Percentiles rank a stretch among this genome's conserved stretches.
These are phyloP conservation scores for Artemia sinica DNA, from an alignment of 2,888 invertebrate genomes.

Conservation along the genomic window DNA sequence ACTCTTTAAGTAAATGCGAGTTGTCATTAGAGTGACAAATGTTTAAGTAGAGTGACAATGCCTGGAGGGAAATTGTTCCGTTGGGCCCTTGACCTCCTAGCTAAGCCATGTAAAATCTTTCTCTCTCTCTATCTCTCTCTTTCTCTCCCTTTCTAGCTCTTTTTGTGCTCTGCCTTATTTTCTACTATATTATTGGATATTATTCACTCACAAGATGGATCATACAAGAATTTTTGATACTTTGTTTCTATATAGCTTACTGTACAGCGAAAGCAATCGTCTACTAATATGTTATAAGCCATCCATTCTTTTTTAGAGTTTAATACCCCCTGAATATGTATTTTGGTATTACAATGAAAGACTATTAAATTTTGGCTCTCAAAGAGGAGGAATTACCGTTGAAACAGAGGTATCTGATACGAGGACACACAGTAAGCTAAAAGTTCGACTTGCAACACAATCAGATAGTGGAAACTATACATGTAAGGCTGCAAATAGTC, in stretches of 20 bases:
- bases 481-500: conserved; percentile 31
- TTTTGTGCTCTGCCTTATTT: no score
- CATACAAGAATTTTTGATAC: not conserved
- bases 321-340: conserved; percentile 34
- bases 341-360: conserved; percentile 36
- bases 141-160: no score
- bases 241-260: not conserved
- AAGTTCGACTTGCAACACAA: conserved; percentile 32
- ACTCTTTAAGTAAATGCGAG: no score
- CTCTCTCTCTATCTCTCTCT: no score
- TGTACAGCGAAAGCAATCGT: no score
- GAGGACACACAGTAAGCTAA: conserved; percentile 32
- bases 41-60: no score
- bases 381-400: conserved; percentile 32
- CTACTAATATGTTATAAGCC: no score
- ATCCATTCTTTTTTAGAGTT: conserved; percentile 29
- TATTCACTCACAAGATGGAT: not conserved
- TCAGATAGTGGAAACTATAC: conserved; percentile 30
- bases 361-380: conserved; percentile 35
- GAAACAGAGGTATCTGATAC: conserved; percentile 30
- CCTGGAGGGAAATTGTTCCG: no score
- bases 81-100: no score
- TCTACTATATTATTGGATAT: no score
- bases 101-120: no score
- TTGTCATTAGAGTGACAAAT: no score